Evolutionary conservation across 2,113 vertebrate species (phyloP).

Genomic region (Numida meleagris): DNA sequence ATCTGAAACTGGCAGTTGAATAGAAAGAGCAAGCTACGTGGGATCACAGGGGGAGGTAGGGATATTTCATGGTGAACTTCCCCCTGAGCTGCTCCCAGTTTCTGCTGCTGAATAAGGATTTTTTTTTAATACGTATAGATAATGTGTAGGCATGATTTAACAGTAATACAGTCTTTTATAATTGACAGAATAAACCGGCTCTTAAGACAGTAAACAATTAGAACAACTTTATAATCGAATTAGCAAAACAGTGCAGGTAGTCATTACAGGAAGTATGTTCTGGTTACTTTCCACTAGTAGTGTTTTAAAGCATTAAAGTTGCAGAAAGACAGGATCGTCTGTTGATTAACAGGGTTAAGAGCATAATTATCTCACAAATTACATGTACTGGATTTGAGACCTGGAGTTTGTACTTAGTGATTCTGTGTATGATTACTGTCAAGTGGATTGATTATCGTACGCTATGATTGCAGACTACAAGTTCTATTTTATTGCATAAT

Average conservation of each 20-base stretch:
- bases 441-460: not conserved
- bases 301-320: constrained; percentile 4
- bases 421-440: constrained; percentile 4
- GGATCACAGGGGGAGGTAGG: not conserved
- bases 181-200: not conserved
- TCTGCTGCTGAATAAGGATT: not conserved
- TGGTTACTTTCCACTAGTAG: not conserved
- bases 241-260: not conserved
- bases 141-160: not conserved
- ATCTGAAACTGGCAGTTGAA: not conserved
- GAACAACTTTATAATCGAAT: not conserved
- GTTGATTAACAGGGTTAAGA: constrained; percentile 20
- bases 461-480: not conserved
- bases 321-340: not conserved
- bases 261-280: constrained; percentile 1
- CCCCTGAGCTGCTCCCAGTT: not conserved
- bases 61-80: not conserved
- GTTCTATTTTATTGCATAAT: not conserved
- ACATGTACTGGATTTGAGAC: not conserved
- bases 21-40: not conserved
- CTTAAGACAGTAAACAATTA: not conserved
- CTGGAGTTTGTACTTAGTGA: not conserved
- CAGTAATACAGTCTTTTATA: not conserved
- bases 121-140: not conserved
- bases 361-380: not conserved